Conservation (phyloP, 2,888 invertebrate species). For the Tetranychus piercei region DNA sequence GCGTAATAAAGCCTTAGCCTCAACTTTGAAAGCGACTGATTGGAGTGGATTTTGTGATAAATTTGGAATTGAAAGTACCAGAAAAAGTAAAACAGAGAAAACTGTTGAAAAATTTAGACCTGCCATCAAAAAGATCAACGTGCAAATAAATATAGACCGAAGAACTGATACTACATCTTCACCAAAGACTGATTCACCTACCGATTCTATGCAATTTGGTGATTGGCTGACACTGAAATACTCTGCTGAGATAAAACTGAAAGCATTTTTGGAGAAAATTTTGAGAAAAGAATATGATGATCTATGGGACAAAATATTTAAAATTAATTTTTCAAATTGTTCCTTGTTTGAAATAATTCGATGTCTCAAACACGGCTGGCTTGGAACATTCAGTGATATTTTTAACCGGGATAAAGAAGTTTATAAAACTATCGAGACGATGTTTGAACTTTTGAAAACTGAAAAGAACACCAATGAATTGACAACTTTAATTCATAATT, state of each 20-base stretch:
- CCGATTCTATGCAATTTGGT: background rate
- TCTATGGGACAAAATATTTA: slow-evolving; percentile 13
- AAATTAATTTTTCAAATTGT: slow-evolving; percentile 8
- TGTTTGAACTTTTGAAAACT: slow-evolving; percentile 5
- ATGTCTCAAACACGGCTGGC: slow-evolving; percentile 14
- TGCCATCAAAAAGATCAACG: background rate
- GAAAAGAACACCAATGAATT: background rate
- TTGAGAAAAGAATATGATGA: slow-evolving; percentile 5
- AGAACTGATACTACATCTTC: background rate
- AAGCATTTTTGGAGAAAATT: background rate
- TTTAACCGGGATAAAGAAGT: slow-evolving; percentile 15
- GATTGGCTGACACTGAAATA: background rate
- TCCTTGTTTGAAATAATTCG: slow-evolving; percentile 9
- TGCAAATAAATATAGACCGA: background rate
- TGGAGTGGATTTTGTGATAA: background rate
- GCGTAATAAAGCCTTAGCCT: slow-evolving; percentile 20
- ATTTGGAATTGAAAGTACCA: background rate
- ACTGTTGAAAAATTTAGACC: background rate
- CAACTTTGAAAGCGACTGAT: background rate
- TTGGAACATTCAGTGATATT: slow-evolving; percentile 15
- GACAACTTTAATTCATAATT: background rate
- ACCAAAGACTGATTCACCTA: background rate
- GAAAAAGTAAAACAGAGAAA: background rate
- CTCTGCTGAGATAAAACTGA: background rate
- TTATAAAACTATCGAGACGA: background rate